Conservation (phyloP, 2,113 vertebrate species). For the Psophia crepitans region DNA sequence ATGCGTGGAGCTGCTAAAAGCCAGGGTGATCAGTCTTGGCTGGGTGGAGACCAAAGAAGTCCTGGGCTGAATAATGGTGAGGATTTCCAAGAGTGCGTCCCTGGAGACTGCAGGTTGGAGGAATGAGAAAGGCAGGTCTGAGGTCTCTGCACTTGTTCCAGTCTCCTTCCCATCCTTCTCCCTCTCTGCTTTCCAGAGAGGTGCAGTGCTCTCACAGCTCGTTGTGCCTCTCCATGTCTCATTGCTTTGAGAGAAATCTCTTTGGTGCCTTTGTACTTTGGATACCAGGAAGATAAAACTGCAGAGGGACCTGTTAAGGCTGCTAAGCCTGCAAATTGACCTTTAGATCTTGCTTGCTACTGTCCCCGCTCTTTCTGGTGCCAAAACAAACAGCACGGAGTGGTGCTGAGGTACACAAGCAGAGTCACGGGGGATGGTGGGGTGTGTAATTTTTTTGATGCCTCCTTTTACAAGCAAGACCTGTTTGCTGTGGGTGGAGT, state of each 20-base stretch:
- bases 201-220: neutral
- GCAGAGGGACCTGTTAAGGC: neutral
- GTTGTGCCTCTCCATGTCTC: neutral
- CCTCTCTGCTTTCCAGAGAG: neutral
- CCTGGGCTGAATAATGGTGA: neutral
- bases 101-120: neutral
- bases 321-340: neutral
- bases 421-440: neutral
- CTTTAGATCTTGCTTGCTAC: neutral
- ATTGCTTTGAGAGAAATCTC: neutral
- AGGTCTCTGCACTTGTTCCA: neutral
- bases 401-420: neutral
- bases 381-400: neutral
- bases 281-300: neutral
- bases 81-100: neutral
- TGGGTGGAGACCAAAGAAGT: neutral
- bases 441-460: neutral
- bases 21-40: neutral
- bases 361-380: neutral
- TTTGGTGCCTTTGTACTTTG: neutral
- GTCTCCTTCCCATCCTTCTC: neutral
- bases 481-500: neutral
- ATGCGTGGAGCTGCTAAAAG: neutral
- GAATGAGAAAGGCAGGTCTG: accelerated
- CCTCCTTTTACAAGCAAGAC: neutral